Conservation (phyloP, 2,888 invertebrate genomes). For the Parnassius smintheus region DNA sequence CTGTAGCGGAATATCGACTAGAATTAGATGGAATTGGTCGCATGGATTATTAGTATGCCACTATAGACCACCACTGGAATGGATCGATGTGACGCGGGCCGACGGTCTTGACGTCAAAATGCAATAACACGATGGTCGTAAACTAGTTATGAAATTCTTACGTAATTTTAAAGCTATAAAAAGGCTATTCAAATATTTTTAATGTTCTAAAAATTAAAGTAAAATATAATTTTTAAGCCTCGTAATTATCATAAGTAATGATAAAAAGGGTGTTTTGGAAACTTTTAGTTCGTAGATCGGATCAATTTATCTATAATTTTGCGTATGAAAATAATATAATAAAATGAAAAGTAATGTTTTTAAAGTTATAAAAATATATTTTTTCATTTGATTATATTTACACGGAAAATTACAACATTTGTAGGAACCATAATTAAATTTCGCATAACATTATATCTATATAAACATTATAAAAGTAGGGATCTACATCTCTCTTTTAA, state of each 20-base stretch:
- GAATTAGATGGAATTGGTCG: constrained; percentile 73
- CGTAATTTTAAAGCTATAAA: constrained; percentile 27
- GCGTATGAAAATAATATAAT: no score
- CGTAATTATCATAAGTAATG: no score
- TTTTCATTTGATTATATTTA: no score
- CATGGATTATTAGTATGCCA: constrained; percentile 75
- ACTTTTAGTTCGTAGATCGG: no score
- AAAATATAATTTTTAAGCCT: not conserved
- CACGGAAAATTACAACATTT: no score
- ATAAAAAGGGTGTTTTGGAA: no score
- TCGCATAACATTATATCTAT: no score
- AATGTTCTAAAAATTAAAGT: not conserved
- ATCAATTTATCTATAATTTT: no score
- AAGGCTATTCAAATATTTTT: constrained; percentile 28
- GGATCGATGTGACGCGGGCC: constrained; percentile 67
- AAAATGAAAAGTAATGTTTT: no score
- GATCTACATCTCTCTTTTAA: not conserved
- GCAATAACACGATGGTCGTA: constrained; percentile 62
- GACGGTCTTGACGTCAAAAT: constrained; percentile 61
- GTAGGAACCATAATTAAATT: no score
- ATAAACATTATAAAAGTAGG: no score
- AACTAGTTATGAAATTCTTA: constrained; percentile 37
- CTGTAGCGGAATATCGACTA: constrained; percentile 58
- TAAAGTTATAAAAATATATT: no score
- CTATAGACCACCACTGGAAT: constrained; percentile 67